Conservation (phyloP, 2,888 invertebrate species). For the Crepidodera aurea region DNA sequence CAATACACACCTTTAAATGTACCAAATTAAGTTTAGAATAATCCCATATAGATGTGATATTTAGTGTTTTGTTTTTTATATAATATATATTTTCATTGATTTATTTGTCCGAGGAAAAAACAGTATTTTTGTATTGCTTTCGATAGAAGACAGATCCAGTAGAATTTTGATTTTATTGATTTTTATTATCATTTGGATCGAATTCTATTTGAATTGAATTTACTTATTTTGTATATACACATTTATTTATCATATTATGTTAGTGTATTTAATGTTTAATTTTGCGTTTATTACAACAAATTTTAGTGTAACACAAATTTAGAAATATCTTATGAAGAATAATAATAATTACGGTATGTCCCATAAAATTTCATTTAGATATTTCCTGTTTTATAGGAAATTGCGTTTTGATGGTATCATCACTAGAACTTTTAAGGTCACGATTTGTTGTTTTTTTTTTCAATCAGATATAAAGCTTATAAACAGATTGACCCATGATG, state of each 20-base stretch:
- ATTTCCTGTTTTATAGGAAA: no score
- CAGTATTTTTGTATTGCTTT: constrained; percentile 35
- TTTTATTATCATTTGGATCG: not conserved
- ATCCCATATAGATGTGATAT: constrained; percentile 38
- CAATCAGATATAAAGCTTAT: no score
- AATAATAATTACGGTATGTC: not conserved
- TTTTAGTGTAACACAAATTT: constrained; percentile 6
- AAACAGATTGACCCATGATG: no score
- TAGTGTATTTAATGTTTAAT: constrained; percentile 12
- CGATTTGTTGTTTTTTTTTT: no score
- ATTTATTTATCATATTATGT: constrained; percentile 16
- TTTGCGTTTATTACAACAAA: constrained; percentile 3
- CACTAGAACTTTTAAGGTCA: no score
- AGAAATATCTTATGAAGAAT: no score
- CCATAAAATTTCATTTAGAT: not conserved
- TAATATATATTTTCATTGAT: constrained; percentile 23
- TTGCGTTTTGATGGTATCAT: no score
- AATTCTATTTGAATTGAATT: not conserved
- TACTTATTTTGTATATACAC: constrained; percentile 12
- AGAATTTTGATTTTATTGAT: constrained; percentile 1
- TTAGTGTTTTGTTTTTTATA: constrained; percentile 35
- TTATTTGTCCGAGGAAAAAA: constrained; percentile 31
- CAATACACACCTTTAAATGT: constrained; percentile 37
- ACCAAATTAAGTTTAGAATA: constrained; percentile 23
- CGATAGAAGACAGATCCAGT: not conserved